Conservation (phyloP, 2,888 invertebrate species). For the Euzetes globulus region DNA sequence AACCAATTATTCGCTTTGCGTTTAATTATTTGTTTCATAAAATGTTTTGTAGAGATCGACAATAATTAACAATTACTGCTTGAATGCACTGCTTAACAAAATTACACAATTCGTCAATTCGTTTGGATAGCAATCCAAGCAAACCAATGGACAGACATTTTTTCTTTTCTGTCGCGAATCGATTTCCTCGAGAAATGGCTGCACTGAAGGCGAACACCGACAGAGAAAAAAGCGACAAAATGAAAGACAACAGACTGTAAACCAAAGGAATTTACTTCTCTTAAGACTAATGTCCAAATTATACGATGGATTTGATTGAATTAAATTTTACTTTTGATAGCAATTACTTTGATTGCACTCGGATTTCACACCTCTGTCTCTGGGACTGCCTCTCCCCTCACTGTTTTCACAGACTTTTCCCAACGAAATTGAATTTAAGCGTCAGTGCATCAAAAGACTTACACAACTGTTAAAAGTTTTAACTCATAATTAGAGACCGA, state of each 20-base stretch:
- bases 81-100: conserved; percentile 29
- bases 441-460: not conserved
- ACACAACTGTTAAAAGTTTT: not conserved
- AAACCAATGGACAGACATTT: not conserved
- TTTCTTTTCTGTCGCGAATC: not conserved
- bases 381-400: not conserved
- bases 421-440: conserved; percentile 11
- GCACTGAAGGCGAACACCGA: too few relatives aligned
- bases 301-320: conserved; percentile 9
- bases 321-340: not conserved
- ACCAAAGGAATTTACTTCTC: not conserved
- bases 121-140: too few relatives aligned
- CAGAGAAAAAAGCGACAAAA: not conserved
- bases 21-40: conserved; percentile 30
- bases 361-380: conserved; percentile 4
- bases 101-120: conserved; percentile 11
- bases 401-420: not conserved
- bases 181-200: conserved; percentile 15
- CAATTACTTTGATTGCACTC: conserved; percentile 7
- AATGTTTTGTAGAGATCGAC: conserved; percentile 29
- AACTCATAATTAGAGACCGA: conserved; percentile 1
- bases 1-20: conserved; percentile 28
- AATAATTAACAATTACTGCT: conserved; percentile 28
- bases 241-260: not conserved
- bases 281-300: conserved; percentile 3